Evolutionary conservation across 2,113 vertebrate species (phyloP), one percentile per base, ranked within the genome.

Genomic region (Tyto alba): DNA sequence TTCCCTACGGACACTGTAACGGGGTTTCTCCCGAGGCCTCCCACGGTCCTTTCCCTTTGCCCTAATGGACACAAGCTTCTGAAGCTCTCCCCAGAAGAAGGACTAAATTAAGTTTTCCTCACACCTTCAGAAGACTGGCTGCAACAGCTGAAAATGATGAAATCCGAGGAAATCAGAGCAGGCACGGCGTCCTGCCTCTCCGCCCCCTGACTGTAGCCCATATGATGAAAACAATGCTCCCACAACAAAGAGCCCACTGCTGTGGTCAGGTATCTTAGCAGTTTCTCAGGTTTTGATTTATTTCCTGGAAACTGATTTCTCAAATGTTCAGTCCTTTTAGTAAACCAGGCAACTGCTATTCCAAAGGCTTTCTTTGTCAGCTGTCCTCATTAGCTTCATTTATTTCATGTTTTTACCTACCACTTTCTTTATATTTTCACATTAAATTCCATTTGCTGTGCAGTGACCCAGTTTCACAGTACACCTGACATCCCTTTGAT

Each of bases 381-480:
- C 74, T 89, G 66, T 67, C 82, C 89, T 95, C 90, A 93, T 95
- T 95, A 97, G 67, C 27, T 93, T 79, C 79, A 45, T 75, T 72
- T 83, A 76, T 97, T 95, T 96, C 63, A 88, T 79, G 87, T 71
- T 96, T 97, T 95, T 76, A 77, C 66, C 81, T 69, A 69, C 67
- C 78, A 76, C 83, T 88, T 93, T 88, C 91, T 95, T 93, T 85
- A 77, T 73, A 53, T 93, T 93, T 94, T 89, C 85, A 93, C 89
- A 78, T 69, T 80, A 90, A 95, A 95, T 96, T 88, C 77, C 67
- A 79, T 96, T 94, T 95, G 90, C 95, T 95, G 94, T 13, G 69
- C 96, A 85, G 74, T 97, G 97, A 97, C 97, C 97, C 88, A 97
- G 89, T 97, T 98, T 96, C 94, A 82, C 78, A 95, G 91, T 64